A percentile compares a stretch with the other conserved stretches of the same genome.
These are phyloP conservation scores for Okapia johnstoni DNA, from an alignment of 2,113 vertebrate species.

Conservation along the genomic window DNA sequence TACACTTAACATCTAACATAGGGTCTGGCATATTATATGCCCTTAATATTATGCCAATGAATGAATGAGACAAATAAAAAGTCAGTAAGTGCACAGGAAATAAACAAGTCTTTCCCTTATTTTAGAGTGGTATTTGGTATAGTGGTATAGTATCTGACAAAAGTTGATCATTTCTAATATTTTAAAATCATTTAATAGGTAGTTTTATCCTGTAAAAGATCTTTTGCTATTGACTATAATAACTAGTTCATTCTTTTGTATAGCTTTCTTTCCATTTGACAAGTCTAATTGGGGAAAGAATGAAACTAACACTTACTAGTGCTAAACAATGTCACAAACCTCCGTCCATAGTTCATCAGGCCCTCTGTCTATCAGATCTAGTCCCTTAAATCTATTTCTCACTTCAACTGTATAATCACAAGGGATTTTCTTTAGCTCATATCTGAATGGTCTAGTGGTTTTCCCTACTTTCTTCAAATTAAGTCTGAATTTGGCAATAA, in stretches of 20 bases:
- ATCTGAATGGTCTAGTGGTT: too few relatives aligned
- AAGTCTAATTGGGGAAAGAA: not conserved
- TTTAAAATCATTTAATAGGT: not conserved
- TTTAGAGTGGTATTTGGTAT: not conserved
- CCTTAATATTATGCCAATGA: not conserved
- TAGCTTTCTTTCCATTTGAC: not conserved
- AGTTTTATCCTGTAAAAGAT: not conserved
- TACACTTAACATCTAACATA: not conserved
- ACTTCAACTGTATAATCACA: too few relatives aligned
- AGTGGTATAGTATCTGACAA: not conserved
- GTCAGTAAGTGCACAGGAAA: not conserved
- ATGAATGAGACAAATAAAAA: not conserved
- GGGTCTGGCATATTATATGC: not conserved
- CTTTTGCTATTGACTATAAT: not conserved
- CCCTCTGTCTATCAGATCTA: too few relatives aligned
- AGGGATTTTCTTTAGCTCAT: too few relatives aligned
- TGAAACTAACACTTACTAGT: not conserved
- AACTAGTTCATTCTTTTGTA: not conserved
- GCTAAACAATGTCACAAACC: not conserved
- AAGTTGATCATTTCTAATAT: not conserved
- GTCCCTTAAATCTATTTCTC: too few relatives aligned
- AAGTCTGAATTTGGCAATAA: too few relatives aligned
- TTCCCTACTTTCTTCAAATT: too few relatives aligned
- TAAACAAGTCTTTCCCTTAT: not conserved
- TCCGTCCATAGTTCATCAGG: too few relatives aligned